Percentiles rank a stretch among this genome's conserved stretches.
Evolutionary conservation across 2,888 invertebrate species (phyloP).

Genomic region (Desoria tigrina): DNA sequence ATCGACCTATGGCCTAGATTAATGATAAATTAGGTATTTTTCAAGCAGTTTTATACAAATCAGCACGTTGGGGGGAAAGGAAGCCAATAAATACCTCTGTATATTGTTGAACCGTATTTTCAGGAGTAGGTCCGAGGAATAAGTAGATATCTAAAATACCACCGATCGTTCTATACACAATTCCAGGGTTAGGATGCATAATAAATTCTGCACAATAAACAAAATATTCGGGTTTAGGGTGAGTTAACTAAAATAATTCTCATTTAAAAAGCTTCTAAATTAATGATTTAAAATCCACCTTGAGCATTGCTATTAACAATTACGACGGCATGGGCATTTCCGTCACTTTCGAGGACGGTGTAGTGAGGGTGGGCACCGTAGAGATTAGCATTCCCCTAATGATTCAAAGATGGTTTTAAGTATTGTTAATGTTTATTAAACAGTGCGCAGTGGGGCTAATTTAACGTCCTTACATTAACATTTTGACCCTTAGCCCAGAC

Average conservation of each 20-base stretch:
- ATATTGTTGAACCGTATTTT: constrained; percentile 68
- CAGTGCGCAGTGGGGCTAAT: too few relatives aligned
- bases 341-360: constrained; percentile 69
- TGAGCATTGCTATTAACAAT: constrained; percentile 82
- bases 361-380: constrained; percentile 74
- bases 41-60: too few relatives aligned
- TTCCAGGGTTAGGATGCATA: constrained; percentile 75
- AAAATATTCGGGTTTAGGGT: too few relatives aligned
- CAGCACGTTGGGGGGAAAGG: too few relatives aligned
- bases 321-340: constrained; percentile 73
- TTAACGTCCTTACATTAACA: too few relatives aligned
- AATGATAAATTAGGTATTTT: too few relatives aligned
- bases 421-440: too few relatives aligned
- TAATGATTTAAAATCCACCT: too few relatives aligned
- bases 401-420: too few relatives aligned
- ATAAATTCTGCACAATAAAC: constrained; percentile 81
- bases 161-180: constrained; percentile 79
- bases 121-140: constrained; percentile 73
- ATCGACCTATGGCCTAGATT: constrained; percentile 64
- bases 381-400: constrained; percentile 40
- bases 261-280: too few relatives aligned
- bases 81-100: constrained; percentile 63
- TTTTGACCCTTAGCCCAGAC: too few relatives aligned
- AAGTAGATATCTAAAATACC: constrained; percentile 78
- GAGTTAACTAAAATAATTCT: too few relatives aligned